Conservation (phyloP, 2,113 vertebrate genomes). For the Oreochromis niloticus region DNA sequence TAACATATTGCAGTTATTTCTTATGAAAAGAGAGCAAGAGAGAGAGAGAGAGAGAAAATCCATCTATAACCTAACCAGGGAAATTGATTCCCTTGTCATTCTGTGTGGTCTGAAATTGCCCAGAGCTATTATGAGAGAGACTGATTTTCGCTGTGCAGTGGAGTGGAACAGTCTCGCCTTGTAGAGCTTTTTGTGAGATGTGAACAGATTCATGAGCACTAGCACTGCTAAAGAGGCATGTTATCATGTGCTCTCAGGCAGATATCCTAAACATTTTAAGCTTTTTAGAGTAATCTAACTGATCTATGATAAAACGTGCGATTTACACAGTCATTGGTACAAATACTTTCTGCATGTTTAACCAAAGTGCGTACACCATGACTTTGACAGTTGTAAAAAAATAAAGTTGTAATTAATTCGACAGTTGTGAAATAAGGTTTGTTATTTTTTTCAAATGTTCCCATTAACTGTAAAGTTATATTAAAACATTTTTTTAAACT, state of each 20-base stretch:
- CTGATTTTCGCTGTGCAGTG: constrained; percentile 57
- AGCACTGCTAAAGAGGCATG: constrained; percentile 8
- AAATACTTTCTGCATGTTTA: neutral
- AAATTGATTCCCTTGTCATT: constrained; percentile 74
- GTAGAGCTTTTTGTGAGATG: constrained; percentile 39
- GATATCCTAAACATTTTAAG: neutral
- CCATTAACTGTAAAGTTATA: neutral
- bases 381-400: neutral
- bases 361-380: neutral
- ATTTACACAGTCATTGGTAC: neutral
- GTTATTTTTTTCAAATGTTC: neutral
- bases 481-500: neutral
- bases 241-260: constrained; percentile 10
- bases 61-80: constrained; percentile 67
- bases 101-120: constrained; percentile 74
- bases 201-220: constrained; percentile 52
- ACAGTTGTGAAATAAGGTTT: neutral
- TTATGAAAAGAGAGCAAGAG: constrained; percentile 34
- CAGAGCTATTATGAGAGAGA: constrained; percentile 62
- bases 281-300: neutral
- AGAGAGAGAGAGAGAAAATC: constrained; percentile 46
- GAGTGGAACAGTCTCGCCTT: constrained; percentile 50
- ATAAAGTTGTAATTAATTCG: neutral
- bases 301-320: neutral
- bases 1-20: constrained; percentile 55